A percentile compares a stretch with the other conserved stretches of the same genome.
These are phyloP conservation scores for Halcyon smyrnensis DNA, from an alignment of 2,797 vertebrate genomes.

Conservation along the genomic window DNA sequence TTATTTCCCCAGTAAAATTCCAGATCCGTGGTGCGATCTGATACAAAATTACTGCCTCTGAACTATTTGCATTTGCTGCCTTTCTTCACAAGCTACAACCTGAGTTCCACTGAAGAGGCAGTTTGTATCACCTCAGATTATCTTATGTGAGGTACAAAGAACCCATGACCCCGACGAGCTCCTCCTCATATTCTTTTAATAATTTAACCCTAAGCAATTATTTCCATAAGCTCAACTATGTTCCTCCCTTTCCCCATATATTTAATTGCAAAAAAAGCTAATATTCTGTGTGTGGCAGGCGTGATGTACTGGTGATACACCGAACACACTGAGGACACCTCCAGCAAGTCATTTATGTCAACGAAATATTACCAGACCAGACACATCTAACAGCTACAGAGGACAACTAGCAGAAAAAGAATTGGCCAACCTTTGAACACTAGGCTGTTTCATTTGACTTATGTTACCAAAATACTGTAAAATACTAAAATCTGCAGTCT, in stretches of 20 bases:
- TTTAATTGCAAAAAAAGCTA: not conserved
- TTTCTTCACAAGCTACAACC: not conserved
- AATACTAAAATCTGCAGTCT: slow-evolving; percentile 11
- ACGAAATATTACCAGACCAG: not conserved
- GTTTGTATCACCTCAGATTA: not conserved
- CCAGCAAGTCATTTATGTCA: not conserved
- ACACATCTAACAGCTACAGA: not conserved
- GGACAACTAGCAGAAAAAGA: not conserved
- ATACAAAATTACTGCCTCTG: not conserved
- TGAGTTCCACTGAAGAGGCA: not conserved
- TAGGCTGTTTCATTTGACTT: slow-evolving; percentile 17
- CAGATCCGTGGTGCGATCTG: not conserved
- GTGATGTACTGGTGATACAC: not conserved
- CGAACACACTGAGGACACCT: not conserved
- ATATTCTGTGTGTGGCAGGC: not conserved
- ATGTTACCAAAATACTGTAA: not conserved
- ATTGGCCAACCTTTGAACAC: not conserved
- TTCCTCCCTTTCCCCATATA: not conserved
- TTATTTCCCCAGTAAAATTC: slow-evolving; percentile 33
- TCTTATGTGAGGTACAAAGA: not conserved
- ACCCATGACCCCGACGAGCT: not conserved
- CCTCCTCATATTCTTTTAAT: not conserved
- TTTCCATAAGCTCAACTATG: not conserved
- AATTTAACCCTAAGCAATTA: not conserved
- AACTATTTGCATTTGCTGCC: not conserved